Evolutionary conservation across 2,113 vertebrate genomes (phyloP).

Genomic region (Chaetorhynchus papuensis): DNA sequence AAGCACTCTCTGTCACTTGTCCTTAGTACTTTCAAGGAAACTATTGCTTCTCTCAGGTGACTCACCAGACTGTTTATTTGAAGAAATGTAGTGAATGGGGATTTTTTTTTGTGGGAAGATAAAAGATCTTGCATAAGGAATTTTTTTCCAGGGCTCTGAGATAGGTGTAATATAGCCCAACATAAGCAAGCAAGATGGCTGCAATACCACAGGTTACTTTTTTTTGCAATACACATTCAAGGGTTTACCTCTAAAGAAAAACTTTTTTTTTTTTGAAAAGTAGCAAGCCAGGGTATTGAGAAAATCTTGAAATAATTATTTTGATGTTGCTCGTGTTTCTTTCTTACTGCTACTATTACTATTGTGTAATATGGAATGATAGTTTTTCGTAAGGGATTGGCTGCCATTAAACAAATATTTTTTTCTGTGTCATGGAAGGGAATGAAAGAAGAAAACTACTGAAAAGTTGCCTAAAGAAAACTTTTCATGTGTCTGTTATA

Average conservation of each 20-base stretch:
- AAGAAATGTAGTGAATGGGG: not conserved
- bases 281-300: not conserved
- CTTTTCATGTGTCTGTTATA: not conserved
- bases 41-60: not conserved
- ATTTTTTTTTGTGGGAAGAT: not conserved
- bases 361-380: not conserved
- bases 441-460: not conserved
- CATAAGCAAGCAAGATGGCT: not conserved
- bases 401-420: not conserved
- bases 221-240: not conserved
- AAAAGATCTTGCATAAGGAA: not conserved
- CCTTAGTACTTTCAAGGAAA: conserved; percentile 14
- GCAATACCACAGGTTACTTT: not conserved
- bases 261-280: not conserved
- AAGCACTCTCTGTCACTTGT: not conserved
- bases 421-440: not conserved
- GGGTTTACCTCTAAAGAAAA: not conserved
- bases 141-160: not conserved
- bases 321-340: not conserved
- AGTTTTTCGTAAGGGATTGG: not conserved
- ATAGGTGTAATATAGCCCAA: not conserved
- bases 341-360: not conserved
- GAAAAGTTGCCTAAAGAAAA: not conserved
- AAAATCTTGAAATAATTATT: not conserved
- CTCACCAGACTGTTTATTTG: not conserved